Evolutionary conservation across 2,113 vertebrate genomes (phyloP), one percentile per base, ranked within the genome.

Genomic region (Garra rufa): DNA sequence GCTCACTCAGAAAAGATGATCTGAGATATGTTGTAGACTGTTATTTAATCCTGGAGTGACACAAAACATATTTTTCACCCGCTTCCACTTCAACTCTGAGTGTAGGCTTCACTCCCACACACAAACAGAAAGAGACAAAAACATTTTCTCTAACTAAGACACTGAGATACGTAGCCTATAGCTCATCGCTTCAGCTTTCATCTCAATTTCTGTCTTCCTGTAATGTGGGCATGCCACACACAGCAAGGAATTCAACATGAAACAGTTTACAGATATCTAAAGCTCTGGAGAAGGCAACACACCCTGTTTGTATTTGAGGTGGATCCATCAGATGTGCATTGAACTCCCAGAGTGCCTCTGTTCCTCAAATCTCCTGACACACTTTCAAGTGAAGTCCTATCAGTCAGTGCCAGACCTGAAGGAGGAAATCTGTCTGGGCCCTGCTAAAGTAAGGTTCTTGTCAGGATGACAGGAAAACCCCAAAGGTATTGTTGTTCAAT

Each of bases 361-460:
- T 87, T 85, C 80, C 21, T 83, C 75, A 81, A 76, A 83, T 79
- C 76, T 80, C 71, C 81, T 69, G 38, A 71, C 57, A 19, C 41
- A 65, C 76, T 81, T 74, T 85, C 81, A 85, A 19, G 50, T 77
- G 76, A 83, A 83, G 74, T 50, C 50, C 80, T 26, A 63, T 77
- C 83, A 85, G 65, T 52, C 30, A 30, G 26, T 41, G 48, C 26
- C 59, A 48, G 82, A 63, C 38, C 76, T 43, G 11, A 73, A 55
- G 11, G 30, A 76, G 21, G 77, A 61, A 76, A 81, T 67, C 71
- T 59, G 75, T 57, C 75, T 50, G 44, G 79, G 52, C 57, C 19
- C 21, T 78, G 44, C 76, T 57, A 71, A 82, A 44, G 61, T 57
- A 71, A 82, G 52, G 61, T 83, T 50, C 43, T 61, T 61, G 19